Evolutionary conservation across 1,140 invertebrate genomes (phyloP).

Genomic region (Drosophila bocki): DNA sequence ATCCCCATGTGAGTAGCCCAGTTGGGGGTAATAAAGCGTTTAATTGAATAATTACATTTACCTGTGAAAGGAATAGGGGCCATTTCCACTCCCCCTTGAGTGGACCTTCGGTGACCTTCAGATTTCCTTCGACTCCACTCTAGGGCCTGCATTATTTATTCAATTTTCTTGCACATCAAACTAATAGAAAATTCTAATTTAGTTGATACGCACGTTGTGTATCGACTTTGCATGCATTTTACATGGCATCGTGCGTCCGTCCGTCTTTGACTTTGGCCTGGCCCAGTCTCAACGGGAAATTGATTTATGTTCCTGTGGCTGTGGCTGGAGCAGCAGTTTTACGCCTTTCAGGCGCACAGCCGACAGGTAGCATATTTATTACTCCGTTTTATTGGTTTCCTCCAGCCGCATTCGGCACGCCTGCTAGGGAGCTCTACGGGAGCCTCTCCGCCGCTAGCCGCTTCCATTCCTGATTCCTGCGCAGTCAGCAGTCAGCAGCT

Average conservation of each 20-base stretch:
- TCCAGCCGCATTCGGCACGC: slow-evolving; percentile 24
- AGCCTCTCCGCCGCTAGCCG: neutral
- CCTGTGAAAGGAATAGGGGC: too few relatives aligned
- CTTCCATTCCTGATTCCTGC: slow-evolving; percentile 3
- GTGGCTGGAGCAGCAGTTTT: slow-evolving; percentile 47
- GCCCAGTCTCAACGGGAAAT: slow-evolving; percentile 52
- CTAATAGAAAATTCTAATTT: slow-evolving; percentile 72
- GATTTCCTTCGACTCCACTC: slow-evolving; percentile 21
- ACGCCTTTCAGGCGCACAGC: slow-evolving; percentile 60
- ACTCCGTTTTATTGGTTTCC: slow-evolving; percentile 66
- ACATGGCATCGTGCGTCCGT: slow-evolving; percentile 27
- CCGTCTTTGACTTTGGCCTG: slow-evolving; percentile 34
- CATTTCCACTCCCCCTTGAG: neutral
- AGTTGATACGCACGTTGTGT: slow-evolving; percentile 17
- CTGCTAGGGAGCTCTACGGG: slow-evolving; percentile 32
- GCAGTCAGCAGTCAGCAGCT: slow-evolving; percentile 45
- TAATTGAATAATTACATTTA: slow-evolving; percentile 36
- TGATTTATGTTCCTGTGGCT: slow-evolving; percentile 57
- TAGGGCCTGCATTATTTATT: slow-evolving; percentile 61
- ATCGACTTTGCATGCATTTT: slow-evolving; percentile 67
- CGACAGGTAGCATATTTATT: slow-evolving; percentile 76
- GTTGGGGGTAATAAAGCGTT: neutral
- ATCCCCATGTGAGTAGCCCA: slow-evolving; percentile 88
- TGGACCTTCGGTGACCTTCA: slow-evolving; percentile 1
- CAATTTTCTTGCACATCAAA: slow-evolving; percentile 66